Evolutionary conservation across 92 coral and sea anemone genomes (phyloP).

Genomic region (Paragorgia papillata): DNA sequence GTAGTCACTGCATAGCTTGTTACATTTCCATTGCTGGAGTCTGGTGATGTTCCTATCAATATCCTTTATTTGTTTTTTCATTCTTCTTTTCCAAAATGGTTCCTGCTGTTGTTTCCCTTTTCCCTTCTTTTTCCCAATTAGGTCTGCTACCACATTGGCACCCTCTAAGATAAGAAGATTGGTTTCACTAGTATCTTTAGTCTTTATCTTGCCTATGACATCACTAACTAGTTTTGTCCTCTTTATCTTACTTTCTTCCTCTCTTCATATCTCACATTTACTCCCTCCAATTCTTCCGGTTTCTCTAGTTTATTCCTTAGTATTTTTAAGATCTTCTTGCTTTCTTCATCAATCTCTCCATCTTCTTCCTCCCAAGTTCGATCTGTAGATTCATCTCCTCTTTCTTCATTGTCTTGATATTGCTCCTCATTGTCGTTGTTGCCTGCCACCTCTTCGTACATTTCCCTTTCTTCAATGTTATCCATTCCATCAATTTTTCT

Average conservation of each 20-base stretch:
- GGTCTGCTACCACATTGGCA: constrained; percentile 6
- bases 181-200: constrained; percentile 10
- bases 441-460: not conserved
- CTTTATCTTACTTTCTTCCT: constrained; percentile 9
- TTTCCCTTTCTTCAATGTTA: constrained; percentile 11
- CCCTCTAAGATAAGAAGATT: constrained; percentile 11
- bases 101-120: not conserved
- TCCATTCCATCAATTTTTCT: constrained; percentile 15
- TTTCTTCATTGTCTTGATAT: no score
- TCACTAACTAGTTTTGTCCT: not conserved
- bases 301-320: not conserved
- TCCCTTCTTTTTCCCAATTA: constrained; percentile 11
- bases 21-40: constrained; percentile 9
- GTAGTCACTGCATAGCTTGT: not conserved
- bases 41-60: constrained; percentile 24
- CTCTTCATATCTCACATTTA: not conserved
- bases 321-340: constrained; percentile 1
- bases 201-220: constrained; percentile 11
- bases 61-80: constrained; percentile 27
- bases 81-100: constrained; percentile 14
- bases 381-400: no score
- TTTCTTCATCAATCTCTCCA: no score
- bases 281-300: not conserved
- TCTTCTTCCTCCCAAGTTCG: no score
- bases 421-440: not conserved